Evolutionary conservation across 2,797 vertebrate genomes (phyloP), one percentile per base, ranked within the genome.

Genomic region (Hoplostethus atlanticus): DNA sequence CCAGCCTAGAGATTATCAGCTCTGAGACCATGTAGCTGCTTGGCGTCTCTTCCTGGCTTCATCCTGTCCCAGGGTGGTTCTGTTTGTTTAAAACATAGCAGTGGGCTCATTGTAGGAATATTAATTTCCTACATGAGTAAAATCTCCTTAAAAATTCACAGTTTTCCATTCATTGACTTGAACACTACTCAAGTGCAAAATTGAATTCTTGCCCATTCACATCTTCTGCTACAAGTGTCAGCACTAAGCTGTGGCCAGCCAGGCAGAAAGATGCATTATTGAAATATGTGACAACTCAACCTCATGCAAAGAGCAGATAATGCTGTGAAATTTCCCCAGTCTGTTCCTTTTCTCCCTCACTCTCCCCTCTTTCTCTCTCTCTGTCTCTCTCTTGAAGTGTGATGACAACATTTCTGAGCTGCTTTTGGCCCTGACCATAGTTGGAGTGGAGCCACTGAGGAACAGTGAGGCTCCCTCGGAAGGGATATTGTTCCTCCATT

Each of bases 121-220:
- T 87, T 82, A 87, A 91, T 87, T 81, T 79, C 79, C 58, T 76
- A 84, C 71, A 84, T 90, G 91, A 79, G 82, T 51, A 60, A 81
- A 88, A 84, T 84, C 71, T 68, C 76, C 82, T 71, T 59, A 71
- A 76, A 77, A 84, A 86, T 68, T 67, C 66, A 70, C 64, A 82
- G 66, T 81, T 88, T 79, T 58, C 64, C 56, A 68, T 80, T 84
- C 76, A 76, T 71, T 77, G 84, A 68, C 84, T 90, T 92, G 87
- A 90, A 90, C 86, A 69, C 73, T 76, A 76, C 84, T 94, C 90
- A 91, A 94, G 87, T 92, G 88, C 84, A 89, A 89, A 89, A 91
- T 90, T 90, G 76, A 92, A 93, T 90, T 90, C 81, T 77, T 4
- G 79, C 77, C 84, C 81, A 80, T 84, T 90, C 88, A 80, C 53